These are phyloP conservation scores for Drosophila engyochracea DNA, from an alignment of 2,888 invertebrate genomes.

Conservation along the genomic window DNA sequence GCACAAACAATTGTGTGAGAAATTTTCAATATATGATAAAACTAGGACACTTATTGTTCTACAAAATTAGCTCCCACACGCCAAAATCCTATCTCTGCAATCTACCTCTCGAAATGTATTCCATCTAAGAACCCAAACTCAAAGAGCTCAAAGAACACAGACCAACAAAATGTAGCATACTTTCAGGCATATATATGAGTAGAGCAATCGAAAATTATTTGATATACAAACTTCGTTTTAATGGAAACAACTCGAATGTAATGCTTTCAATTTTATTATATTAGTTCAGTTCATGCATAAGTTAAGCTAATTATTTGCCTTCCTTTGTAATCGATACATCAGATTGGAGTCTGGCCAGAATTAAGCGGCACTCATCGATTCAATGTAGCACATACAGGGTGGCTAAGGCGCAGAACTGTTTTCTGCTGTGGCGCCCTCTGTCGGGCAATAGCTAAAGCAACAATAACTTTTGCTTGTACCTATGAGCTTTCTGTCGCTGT, in stretches of 20 bases:
- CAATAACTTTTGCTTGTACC: neutral
- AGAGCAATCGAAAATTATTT: neutral
- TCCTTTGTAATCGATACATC: neutral
- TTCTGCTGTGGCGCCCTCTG: slow-evolving; percentile 10
- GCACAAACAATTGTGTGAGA: neutral
- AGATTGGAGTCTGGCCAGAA: neutral
- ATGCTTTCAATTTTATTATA: neutral
- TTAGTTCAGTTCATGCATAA: neutral
- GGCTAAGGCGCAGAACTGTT: rapidly evolving
- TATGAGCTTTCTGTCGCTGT: slow-evolving; percentile 15
- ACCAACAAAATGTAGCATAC: neutral
- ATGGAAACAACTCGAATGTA: neutral
- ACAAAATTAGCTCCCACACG: too few species aligned
- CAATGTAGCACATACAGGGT: neutral
- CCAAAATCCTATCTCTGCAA: neutral
- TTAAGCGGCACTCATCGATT: neutral
- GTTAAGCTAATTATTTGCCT: neutral
- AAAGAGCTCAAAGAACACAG: too few species aligned
- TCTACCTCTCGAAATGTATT: neutral
- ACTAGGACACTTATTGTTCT: neutral
- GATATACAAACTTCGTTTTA: neutral
- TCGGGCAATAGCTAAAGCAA: neutral
- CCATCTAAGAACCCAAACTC: neutral
- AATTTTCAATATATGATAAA: neutral
- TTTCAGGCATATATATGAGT: neutral